Evolutionary conservation across 2,888 invertebrate genomes (phyloP).

Genomic region (Nephrocerus scutellatus): DNA sequence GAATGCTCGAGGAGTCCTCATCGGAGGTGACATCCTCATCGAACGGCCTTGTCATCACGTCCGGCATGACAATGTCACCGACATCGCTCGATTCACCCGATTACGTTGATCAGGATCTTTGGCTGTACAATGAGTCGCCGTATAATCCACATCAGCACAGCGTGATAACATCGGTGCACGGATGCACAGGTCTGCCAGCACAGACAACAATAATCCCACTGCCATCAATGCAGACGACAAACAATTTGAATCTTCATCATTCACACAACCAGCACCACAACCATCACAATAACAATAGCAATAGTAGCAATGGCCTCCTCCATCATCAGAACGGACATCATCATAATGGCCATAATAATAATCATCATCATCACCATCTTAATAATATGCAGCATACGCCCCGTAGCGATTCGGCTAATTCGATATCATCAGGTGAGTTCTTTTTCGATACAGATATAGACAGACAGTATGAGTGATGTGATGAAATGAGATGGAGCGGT

Average conservation of each 20-base stretch:
- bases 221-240: conserved; percentile 42
- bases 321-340: conserved; percentile 17
- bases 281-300: conserved; percentile 16
- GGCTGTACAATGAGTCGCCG: conserved; percentile 58
- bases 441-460: conserved; percentile 1
- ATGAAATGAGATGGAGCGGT: too few species aligned
- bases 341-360: conserved; percentile 19
- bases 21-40: conserved; percentile 70
- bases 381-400: conserved; percentile 42
- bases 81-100: conserved; percentile 66
- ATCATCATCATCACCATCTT: conserved; percentile 24
- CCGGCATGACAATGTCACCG: conserved; percentile 70
- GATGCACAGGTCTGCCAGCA: conserved; percentile 50
- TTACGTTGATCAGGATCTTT: conserved; percentile 72
- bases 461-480: too few species aligned
- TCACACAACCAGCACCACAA: conserved; percentile 11
- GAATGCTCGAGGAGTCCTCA: conserved; percentile 66
- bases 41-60: conserved; percentile 51
- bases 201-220: conserved; percentile 53
- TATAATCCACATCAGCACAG: conserved; percentile 47
- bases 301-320: conserved; percentile 2
- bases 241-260: conserved; percentile 8
- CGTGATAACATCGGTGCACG: conserved; percentile 46
- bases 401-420: conserved; percentile 47
- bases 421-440: conserved; percentile 47